Evolutionary conservation across 2,888 invertebrate genomes (phyloP), one percentile per base, ranked within the genome.

Genomic region (Sphecodes monilicornis): DNA sequence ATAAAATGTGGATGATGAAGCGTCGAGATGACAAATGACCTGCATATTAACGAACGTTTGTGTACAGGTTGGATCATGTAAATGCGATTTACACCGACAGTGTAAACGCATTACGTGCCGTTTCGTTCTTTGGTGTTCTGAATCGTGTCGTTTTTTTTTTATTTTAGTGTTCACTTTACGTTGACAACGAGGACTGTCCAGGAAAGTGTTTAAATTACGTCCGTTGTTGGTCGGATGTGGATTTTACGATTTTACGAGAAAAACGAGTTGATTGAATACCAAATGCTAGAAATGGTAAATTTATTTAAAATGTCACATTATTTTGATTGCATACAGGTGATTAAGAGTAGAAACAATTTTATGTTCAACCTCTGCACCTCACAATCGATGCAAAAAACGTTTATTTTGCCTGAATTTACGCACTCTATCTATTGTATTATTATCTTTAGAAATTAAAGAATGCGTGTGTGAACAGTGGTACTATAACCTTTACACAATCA

Each of bases 1-100:
- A 60, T 71, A 68, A 75, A 82, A 80, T 46, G 76, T 39, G 60
- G 74, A 68, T 41, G 73, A 71, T 66, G 74, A 64, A 80, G 39
- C 54, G 50, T 43, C 29, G 36, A 66, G 76, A 22, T 46, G 74
- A 84, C 74, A 32, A 50, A 75, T 46, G 76, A 60, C 36, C 46
- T 41, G 66, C 60, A n/a, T 60, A 66, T 64, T 64, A 64, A 64
- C 64, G 18, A 32, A 64, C 60, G 60, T 29, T 60, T 36, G 32
- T 16, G 22, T 32, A 18, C 64, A 4, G 32, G 3, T 18, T 64
- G 64, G 32, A 18, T 64, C 64, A 22, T 22, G 64, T 32, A 64
- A 64, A 64, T 64, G 29, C 5, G 18, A 64, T 16, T 13, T 16
- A 16, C 29, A 5, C 8, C 26, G 26, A 18, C 60, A 29, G 60